Base-by-base conservation (phyloP, 92 coral and sea anemone species). In the Parazoanthus swiftii region DNA sequence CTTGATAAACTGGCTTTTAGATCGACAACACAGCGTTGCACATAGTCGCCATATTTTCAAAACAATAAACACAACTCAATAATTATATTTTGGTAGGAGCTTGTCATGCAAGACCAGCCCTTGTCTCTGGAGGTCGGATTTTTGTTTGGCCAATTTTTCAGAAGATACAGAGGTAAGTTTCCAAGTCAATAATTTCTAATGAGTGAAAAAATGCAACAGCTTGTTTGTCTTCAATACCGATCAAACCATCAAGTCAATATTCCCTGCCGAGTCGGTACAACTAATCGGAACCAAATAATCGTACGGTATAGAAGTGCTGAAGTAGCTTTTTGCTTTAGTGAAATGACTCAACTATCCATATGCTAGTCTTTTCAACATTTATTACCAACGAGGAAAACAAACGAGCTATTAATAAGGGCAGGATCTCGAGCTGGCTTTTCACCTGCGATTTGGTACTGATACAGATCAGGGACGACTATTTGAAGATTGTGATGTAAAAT, bases 91-190 rank as follows among this genome's bases (percentile, higher is more conserved):
- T 59, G 70, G 66, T 88, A 97, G 99, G 99, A 48, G 93, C 94
- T 76, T 97, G 98, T 63, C 98, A 93, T 88, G 39, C 90, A 33
- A 91, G 93, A 59, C 97, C 99, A 81, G 98, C 96, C 44, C 88
- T 95, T 6, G 99, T 97, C 43, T 79, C 94, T 82, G 99, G 99
- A 72, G 99, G 99, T 85, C 91, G 99, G 71, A 91, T 95, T 67
- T 97, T 97, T 81, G 99, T 97, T 29, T 94, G 96, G 95, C 99
- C 99, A 72, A 36, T 92, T 70, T 86, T 93, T 82, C 99, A 97
- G 92, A 95, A 89, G 86, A 89, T 94, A n/a, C 99, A 97, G 81
- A 93, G 95, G 99, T 97, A 82, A 88, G 96, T 68, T 43, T 74
- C 39, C 13, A 38, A n/a, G 2, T 38, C 79, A n/a, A 1, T 18